These are phyloP conservation scores for Oxytorus armatus DNA, from an alignment of 2,888 invertebrate genomes.

Conservation along the genomic window DNA sequence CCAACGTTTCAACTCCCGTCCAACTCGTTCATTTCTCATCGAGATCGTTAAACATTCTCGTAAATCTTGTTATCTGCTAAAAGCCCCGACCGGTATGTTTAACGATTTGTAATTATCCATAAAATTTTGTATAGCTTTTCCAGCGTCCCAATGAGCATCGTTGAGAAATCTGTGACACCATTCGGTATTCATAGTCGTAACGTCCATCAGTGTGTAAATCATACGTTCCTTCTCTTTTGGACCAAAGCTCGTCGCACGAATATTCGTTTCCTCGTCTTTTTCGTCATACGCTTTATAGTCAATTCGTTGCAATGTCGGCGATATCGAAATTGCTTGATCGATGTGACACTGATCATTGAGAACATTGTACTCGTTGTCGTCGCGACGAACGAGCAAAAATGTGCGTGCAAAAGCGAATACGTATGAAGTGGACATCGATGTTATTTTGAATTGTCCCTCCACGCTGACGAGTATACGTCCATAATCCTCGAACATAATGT, in stretches of 20 bases:
- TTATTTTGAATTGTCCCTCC: constrained; percentile 86
- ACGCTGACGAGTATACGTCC: constrained; percentile 84
- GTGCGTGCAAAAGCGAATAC: constrained; percentile 87
- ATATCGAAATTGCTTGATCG: constrained; percentile 56
- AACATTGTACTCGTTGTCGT: constrained; percentile 87
- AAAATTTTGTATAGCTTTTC: constrained; percentile 74
- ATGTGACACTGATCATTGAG: constrained; percentile 89
- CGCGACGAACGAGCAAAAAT: constrained; percentile 85
- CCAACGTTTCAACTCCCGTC: background rate
- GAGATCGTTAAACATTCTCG: background rate
- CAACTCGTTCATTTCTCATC: background rate
- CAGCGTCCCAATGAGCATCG: constrained; percentile 73
- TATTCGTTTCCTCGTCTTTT: background rate
- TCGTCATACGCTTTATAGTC: constrained; percentile 25
- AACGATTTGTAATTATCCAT: constrained; percentile 71
- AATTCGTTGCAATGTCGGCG: constrained; percentile 62
- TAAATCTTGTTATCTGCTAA: constrained; percentile 57
- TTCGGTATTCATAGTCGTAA: constrained; percentile 74
- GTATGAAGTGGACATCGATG: constrained; percentile 70
- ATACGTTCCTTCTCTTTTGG: constrained; percentile 72
- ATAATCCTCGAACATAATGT: constrained; percentile 74
- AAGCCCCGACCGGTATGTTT: constrained; percentile 70
- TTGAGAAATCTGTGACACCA: constrained; percentile 73
- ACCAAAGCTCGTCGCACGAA: constrained; percentile 64
- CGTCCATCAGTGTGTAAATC: constrained; percentile 69